These are phyloP conservation scores for Bellardia pandia DNA, from an alignment of 2,888 invertebrate species.

Conservation along the genomic window DNA sequence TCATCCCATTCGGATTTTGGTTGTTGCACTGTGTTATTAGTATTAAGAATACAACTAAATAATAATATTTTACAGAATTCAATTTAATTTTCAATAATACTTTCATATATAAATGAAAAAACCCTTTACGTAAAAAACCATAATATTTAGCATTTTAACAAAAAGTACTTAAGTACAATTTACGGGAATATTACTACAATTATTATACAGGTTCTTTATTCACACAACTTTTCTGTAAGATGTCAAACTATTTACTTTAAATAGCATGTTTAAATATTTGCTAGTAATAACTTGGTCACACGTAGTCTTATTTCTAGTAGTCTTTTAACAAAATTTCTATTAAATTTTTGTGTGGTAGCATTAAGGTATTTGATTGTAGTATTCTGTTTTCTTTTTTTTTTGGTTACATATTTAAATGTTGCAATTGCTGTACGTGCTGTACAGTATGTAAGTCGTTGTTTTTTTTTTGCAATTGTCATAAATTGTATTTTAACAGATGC, in stretches of 20 bases:
- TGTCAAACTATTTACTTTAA: background rate
- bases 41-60: no score
- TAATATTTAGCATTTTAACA: background rate
- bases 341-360: background rate
- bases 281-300: background rate
- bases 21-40: no score
- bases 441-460: background rate
- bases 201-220: background rate
- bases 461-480: slow-evolving; percentile 22
- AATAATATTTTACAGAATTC: background rate
- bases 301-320: background rate
- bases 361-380: background rate
- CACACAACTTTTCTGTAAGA: background rate
- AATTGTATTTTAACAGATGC: slow-evolving; percentile 65
- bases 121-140: no score
- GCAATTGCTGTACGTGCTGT: slow-evolving; percentile 7
- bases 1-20: no score
- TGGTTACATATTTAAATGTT: background rate
- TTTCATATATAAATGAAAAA: no score
- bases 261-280: background rate
- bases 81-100: background rate
- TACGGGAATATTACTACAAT: background rate
- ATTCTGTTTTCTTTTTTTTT: background rate
- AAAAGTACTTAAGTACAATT: slow-evolving; percentile 1
- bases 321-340: slow-evolving; percentile 14